Evolutionary conservation across 2,797 vertebrate genomes (phyloP).

Genomic region (Spheniscus humboldti): DNA sequence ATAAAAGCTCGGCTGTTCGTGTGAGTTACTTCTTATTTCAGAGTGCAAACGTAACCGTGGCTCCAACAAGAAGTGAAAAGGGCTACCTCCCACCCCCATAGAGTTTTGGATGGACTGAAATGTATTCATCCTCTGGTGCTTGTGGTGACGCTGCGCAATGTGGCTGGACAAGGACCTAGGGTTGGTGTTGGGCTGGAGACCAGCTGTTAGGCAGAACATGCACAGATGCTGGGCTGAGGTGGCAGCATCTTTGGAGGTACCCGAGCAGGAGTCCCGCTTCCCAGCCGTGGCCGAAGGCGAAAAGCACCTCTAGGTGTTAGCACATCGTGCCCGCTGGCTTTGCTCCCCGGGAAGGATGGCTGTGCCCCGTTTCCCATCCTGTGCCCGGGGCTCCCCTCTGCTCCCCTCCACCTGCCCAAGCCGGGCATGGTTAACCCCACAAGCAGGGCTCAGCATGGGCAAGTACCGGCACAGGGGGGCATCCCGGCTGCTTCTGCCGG

Average conservation of each 20-base stretch:
- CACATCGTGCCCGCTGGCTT: rapidly evolving
- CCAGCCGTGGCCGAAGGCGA: rapidly evolving
- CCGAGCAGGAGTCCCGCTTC: not conserved
- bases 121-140: rapidly evolving
- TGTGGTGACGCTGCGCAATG: not conserved
- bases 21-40: not conserved
- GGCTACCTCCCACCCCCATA: rapidly evolving
- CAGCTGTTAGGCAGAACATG: not conserved
- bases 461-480: not conserved
- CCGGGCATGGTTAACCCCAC: not conserved
- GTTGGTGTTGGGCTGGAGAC: not conserved
- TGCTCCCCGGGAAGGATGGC: not conserved
- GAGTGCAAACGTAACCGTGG: rapidly evolving
- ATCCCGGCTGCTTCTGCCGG: rapidly evolving
- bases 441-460: not conserved
- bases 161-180: not conserved
- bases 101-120: not conserved
- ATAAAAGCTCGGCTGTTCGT: rapidly evolving
- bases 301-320: rapidly evolving
- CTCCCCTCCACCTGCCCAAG: not conserved
- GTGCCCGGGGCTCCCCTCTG: not conserved
- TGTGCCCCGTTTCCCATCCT: rapidly evolving
- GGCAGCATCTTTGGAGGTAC: not conserved
- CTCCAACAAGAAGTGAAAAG: not conserved
- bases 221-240: not conserved